Conservation (phyloP, 2,888 invertebrate genomes). For the Allacma fusca region DNA sequence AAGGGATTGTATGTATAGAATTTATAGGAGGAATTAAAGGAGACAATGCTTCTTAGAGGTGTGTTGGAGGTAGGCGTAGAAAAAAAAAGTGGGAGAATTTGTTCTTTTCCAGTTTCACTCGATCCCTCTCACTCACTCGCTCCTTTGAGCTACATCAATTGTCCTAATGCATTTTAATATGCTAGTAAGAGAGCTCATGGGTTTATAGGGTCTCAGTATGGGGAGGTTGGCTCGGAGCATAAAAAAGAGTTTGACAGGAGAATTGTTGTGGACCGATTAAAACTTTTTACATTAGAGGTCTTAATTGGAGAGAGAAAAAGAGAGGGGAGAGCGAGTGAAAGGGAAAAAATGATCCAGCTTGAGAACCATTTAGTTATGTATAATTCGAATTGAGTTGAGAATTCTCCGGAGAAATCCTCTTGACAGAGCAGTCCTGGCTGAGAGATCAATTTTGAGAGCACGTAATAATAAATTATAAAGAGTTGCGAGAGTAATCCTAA, state of each 20-base stretch:
- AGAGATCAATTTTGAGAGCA: slow-evolving; percentile 17
- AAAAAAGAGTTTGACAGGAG: background rate
- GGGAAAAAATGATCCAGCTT: background rate
- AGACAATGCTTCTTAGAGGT: too few species aligned
- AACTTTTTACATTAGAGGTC: slow-evolving; percentile 33
- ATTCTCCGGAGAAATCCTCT: background rate
- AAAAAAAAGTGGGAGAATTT: too few species aligned
- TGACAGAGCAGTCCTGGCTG: background rate
- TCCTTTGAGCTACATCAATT: too few species aligned
- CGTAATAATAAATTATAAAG: slow-evolving; percentile 19
- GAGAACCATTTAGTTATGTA: background rate
- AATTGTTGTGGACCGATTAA: slow-evolving; percentile 24
- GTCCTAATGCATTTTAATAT: too few species aligned
- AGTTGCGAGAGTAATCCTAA: slow-evolving; percentile 20
- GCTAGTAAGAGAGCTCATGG: too few species aligned
- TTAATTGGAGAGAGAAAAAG: slow-evolving; percentile 19
- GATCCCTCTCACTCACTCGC: too few species aligned
- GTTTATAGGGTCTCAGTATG: too few species aligned
- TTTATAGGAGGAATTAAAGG: too few species aligned
- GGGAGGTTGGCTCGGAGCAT: too few species aligned
- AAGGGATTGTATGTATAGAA: too few species aligned
- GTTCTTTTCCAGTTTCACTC: too few species aligned
- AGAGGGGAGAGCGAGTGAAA: background rate
- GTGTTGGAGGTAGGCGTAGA: too few species aligned
- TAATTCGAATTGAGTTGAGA: slow-evolving; percentile 18